A percentile compares a stretch with the other conserved stretches of the same genome.
Evolutionary conservation across 2,797 vertebrate species (phyloP).

Genomic region (Perdix hodgsoniae): DNA sequence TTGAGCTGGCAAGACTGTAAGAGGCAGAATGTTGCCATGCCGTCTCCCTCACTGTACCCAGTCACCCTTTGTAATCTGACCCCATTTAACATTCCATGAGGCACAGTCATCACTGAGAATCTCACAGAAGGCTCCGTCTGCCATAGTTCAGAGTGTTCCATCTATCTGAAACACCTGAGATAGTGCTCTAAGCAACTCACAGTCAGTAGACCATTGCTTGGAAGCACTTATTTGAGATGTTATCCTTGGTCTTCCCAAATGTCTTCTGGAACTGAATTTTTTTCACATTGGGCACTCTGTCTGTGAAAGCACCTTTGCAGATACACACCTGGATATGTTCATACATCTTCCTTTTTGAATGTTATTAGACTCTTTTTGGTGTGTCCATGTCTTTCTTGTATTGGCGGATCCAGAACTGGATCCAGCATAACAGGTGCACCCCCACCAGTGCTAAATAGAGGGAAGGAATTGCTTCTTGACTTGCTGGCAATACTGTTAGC

Average conservation of each 20-base stretch:
- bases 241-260: background rate
- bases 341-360: background rate
- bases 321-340: background rate
- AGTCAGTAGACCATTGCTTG: background rate
- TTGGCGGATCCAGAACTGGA: background rate
- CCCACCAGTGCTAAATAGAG: background rate
- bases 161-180: background rate
- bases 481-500: background rate
- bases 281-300: background rate
- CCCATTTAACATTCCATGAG: background rate
- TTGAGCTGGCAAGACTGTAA: background rate
- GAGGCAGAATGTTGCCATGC: too few species aligned
- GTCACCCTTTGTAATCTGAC: background rate
- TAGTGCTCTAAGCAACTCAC: too few species aligned
- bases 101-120: background rate
- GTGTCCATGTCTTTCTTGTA: background rate
- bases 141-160: background rate
- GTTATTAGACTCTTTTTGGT: background rate
- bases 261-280: background rate
- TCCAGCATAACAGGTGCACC: background rate
- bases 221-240: background rate
- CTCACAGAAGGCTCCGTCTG: too few species aligned
- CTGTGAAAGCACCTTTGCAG: background rate
- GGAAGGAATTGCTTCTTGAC: background rate
- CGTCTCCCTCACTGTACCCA: background rate